Conservation (phyloP, 2,888 invertebrate genomes). For the Hermaeophaga mercurialis region DNA sequence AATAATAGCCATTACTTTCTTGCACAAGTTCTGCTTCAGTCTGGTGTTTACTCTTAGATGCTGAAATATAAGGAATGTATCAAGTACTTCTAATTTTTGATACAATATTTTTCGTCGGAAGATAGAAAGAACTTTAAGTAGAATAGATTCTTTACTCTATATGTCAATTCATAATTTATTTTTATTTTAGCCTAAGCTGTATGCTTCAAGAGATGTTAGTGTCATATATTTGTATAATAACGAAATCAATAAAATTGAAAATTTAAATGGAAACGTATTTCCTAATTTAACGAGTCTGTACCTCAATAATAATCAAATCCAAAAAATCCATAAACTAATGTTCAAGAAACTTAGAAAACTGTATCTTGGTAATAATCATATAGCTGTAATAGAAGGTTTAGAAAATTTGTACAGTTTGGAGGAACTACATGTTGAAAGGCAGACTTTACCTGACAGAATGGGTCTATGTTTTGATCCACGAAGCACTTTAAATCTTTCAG, state of each 20-base stretch:
- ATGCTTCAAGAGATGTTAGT: constrained; percentile 57
- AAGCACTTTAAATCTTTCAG: constrained; percentile 64
- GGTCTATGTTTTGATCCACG: constrained; percentile 71
- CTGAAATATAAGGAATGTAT: no score
- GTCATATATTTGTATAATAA: constrained; percentile 70
- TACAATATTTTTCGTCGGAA: background rate
- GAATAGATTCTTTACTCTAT: no score
- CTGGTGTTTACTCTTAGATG: no score
- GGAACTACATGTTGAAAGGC: constrained; percentile 73
- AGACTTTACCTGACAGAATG: constrained; percentile 62
- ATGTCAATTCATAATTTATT: constrained; percentile 4
- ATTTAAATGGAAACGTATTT: constrained; percentile 58
- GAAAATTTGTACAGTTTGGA: constrained; percentile 64
- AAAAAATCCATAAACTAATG: constrained; percentile 72
- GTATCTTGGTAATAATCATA: constrained; percentile 73
- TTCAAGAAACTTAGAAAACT: constrained; percentile 75
- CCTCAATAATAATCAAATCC: constrained; percentile 82
- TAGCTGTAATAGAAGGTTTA: constrained; percentile 72
- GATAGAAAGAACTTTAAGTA: background rate
- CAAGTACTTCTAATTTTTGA: no score
- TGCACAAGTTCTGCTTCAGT: no score
- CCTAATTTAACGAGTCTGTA: constrained; percentile 68
- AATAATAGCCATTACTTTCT: no score
- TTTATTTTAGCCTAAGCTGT: constrained; percentile 29
- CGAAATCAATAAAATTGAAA: constrained; percentile 63